phyloP scores from a whole-genome alignment of 2,888 invertebrate species.

The Chrysotoxum bicinctum region DNA sequence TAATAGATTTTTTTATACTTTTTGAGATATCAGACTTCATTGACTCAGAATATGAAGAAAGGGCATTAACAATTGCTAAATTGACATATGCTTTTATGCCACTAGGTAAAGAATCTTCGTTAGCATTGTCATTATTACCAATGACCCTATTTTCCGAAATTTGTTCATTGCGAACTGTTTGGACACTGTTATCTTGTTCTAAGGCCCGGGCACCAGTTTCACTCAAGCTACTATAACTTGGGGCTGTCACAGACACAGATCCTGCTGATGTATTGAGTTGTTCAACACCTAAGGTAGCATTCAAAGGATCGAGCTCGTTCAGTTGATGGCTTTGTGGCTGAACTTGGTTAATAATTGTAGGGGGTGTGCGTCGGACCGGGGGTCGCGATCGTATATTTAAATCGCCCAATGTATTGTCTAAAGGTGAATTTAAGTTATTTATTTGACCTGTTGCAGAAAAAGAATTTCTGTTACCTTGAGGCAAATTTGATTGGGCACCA shows the following conservation, averaged over 20 bases:
- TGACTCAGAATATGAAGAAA: not conserved
- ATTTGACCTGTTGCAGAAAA: no score
- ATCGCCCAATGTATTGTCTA: no score
- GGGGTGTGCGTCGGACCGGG: no score
- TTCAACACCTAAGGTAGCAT: no score
- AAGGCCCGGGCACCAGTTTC: no score
- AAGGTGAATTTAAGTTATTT: no score
- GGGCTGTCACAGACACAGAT: not conserved
- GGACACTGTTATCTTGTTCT: not conserved
- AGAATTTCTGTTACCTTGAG: no score
- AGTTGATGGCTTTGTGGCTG: no score
- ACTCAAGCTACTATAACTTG: not conserved
- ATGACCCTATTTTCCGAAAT: not conserved
- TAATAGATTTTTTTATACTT: not conserved
- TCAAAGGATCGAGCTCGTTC: no score
- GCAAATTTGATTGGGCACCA: not conserved
- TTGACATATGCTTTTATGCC: not conserved
- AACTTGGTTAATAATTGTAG: no score
- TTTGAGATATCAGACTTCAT: not conserved
- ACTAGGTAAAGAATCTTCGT: not conserved
- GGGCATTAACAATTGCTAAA: not conserved
- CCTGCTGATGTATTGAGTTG: no score
- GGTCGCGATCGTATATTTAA: no score
- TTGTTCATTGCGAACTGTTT: not conserved
- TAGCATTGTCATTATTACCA: not conserved